Evolutionary conservation across 2,113 vertebrate species (phyloP), one percentile per base, ranked within the genome.

Genomic region (Plecturocebus donacophilus): DNA sequence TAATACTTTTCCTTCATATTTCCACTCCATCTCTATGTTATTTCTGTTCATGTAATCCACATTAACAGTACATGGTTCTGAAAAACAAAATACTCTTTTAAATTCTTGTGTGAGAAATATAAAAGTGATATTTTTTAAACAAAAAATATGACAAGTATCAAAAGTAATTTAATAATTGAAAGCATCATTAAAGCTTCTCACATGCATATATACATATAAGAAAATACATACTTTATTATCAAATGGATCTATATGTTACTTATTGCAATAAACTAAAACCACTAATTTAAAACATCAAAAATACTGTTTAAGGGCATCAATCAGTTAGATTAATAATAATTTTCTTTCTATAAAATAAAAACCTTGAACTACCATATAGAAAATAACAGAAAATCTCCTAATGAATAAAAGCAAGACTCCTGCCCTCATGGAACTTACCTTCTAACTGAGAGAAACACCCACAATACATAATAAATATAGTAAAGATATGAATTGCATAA

Each of bases 11-110:
- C 96, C 97, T 92, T 98, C 98, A 54, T 97, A 97, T n/a, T 90
- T 98, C 99, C 99, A 99, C 92, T 98, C 98, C 95, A 99, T 16
- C 58, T 97, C 87, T 92, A 99, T 42, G 49, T 99, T 98, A 88
- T 98, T 98, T 64, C 76, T 97, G 82, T 70, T 84, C 98, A 98
- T 95, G 42, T n/a, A 25, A 23, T 95, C 95, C 94, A 45, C 10
- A 45, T 87, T 95, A 42, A 98, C 93, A 86, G 61, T 97, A 40
- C 99, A 99, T 0, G 99, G 99, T 77, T 99, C 99, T 99, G 94
- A 45, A 96, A 97, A 76, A 95, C 61, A 98, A 92, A 96, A 81
- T 11, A 0, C 0, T 58, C 23, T 71, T 91, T 91, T 91, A 20
- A 76, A 58, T 85, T 42, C 4, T 83, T 9, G 47, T 54, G 42